Conservation (phyloP, 2,888 invertebrate genomes). For the Macrosoma leucophasiata region DNA sequence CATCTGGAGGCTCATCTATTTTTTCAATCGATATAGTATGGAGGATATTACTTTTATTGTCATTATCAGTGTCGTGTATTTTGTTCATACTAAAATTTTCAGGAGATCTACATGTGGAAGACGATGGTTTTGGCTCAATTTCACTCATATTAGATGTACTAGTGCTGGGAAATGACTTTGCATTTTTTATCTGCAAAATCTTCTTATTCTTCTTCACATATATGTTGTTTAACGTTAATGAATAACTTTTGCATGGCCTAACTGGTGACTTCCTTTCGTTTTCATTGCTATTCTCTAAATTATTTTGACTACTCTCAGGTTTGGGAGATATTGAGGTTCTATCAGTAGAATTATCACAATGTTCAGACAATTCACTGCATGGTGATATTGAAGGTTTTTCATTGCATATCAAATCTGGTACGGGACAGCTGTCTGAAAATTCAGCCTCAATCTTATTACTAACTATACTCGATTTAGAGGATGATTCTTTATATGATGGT, state of each 20-base stretch:
- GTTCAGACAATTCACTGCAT: constrained; percentile 66
- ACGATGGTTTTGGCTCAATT: constrained; percentile 40
- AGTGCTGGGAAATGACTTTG: constrained; percentile 33
- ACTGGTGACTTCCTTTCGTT: constrained; percentile 27
- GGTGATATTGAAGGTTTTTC: constrained; percentile 71
- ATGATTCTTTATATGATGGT: constrained; percentile 43
- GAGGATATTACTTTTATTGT: constrained; percentile 34
- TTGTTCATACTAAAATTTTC: constrained; percentile 54
- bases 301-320: constrained; percentile 35
- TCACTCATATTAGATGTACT: constrained; percentile 27
- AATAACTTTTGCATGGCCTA: constrained; percentile 41
- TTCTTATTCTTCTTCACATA: constrained; percentile 66
- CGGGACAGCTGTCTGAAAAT: constrained; percentile 61
- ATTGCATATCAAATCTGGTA: constrained; percentile 69
- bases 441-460: constrained; percentile 58
- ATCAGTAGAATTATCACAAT: constrained; percentile 60
- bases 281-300: constrained; percentile 22
- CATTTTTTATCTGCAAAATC: constrained; percentile 62
- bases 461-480: constrained; percentile 38
- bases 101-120: constrained; percentile 43
- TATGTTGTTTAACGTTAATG: constrained; percentile 57
- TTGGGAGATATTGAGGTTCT: constrained; percentile 42
- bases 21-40: constrained; percentile 50
- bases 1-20: constrained; percentile 42
- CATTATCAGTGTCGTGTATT: constrained; percentile 35